Conservation (phyloP, 2,888 invertebrate species). For the Caenorhabditis sinica region DNA sequence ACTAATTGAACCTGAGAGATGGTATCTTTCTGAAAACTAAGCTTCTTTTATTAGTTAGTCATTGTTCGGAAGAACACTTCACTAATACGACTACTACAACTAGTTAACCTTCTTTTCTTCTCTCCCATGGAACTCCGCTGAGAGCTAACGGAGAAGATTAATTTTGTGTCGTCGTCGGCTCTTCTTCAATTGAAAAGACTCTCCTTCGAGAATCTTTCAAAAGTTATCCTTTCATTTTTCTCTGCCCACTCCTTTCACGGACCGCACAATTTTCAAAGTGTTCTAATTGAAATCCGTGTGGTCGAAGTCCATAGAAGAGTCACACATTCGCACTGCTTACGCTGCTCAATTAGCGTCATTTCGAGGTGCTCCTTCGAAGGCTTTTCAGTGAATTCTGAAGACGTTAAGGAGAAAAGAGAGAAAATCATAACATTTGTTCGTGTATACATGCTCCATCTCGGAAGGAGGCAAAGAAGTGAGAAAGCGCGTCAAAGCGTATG, state of each 20-base stretch:
- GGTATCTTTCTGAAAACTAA: background rate
- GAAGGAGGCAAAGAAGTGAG: conserved; percentile 25
- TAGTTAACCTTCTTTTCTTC: conserved; percentile 34
- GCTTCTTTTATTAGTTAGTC: conserved; percentile 13
- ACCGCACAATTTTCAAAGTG: conserved; percentile 41
- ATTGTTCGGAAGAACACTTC: background rate
- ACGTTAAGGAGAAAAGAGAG: conserved; percentile 26
- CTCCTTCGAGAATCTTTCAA: conserved; percentile 21
- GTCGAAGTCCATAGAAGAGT: background rate
- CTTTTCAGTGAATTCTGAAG: conserved; percentile 21
- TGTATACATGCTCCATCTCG: conserved; percentile 25
- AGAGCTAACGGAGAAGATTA: conserved; percentile 43
- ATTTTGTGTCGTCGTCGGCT: conserved; percentile 48
- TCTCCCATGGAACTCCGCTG: conserved; percentile 11
- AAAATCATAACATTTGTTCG: conserved; percentile 55
- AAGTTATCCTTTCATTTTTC: conserved; percentile 23
- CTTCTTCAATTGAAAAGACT: conserved; percentile 28
- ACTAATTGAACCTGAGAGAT: background rate
- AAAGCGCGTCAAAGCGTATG: conserved; percentile 51
- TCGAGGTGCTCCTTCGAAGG: conserved; percentile 30
- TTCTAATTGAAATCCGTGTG: conserved; percentile 62
- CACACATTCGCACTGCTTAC: conserved; percentile 40
- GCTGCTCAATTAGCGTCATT: conserved; percentile 64
- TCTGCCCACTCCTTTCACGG: background rate
- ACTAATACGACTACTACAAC: conserved; percentile 37